Evolutionary conservation across 1,140 invertebrate genomes (phyloP).

Genomic region (Sycophaga agraensis): DNA sequence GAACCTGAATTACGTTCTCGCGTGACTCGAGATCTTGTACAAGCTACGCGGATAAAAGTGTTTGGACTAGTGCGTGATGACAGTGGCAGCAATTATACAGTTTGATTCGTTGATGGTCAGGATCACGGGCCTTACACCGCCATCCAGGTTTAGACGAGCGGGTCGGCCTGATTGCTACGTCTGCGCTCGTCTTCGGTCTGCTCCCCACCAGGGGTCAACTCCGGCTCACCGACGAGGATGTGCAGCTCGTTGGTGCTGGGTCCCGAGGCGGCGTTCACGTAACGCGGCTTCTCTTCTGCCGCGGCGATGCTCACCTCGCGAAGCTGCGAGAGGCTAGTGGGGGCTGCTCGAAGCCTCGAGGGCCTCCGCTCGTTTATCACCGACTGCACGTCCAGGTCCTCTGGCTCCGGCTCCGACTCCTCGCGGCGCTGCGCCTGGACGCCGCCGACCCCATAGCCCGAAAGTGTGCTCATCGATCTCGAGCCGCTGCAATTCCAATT

Average conservation of each 20-base stretch:
- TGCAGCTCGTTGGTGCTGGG: constrained; percentile 24
- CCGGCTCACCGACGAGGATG: constrained; percentile 30
- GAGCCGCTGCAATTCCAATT: constrained; percentile 7
- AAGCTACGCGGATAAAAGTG: no score
- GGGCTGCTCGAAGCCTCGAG: constrained; percentile 41
- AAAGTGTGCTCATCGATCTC: constrained; percentile 19
- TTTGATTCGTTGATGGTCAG: no score
- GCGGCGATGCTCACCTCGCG: constrained; percentile 31
- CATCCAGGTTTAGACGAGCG: background rate
- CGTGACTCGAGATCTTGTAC: no score
- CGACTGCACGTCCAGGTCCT: constrained; percentile 52
- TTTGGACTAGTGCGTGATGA: no score
- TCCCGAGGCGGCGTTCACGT: constrained; percentile 26
- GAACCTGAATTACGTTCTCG: no score
- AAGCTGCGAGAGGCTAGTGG: constrained; percentile 32
- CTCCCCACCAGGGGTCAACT: no score
- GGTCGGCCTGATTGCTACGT: background rate
- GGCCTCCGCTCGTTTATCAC: constrained; percentile 54
- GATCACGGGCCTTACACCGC: no score
- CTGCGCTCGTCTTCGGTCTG: constrained; percentile 6
- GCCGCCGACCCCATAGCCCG: constrained; percentile 15
- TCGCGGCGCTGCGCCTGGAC: background rate
- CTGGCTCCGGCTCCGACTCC: background rate
- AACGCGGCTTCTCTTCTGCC: constrained; percentile 30
- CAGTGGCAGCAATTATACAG: no score